These are phyloP conservation scores for Drosophila diplacantha DNA, from an alignment of 2,888 invertebrate species.

Conservation along the genomic window DNA sequence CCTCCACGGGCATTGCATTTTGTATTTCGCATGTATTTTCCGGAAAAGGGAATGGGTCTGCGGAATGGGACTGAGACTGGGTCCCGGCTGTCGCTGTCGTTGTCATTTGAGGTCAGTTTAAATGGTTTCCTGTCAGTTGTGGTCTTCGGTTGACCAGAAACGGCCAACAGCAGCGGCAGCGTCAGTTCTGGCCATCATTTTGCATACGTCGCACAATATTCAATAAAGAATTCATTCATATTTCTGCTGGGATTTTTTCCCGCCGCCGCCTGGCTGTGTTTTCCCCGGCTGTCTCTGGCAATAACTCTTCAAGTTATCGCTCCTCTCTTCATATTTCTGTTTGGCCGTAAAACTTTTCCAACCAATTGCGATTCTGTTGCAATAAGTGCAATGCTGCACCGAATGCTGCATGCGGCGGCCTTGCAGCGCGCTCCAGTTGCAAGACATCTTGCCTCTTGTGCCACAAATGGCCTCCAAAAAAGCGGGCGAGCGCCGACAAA, in stretches of 20 bases:
- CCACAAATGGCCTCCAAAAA: constrained; percentile 52
- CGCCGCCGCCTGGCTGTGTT: not conserved
- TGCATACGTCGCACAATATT: constrained; percentile 60
- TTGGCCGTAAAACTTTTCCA: constrained; percentile 28
- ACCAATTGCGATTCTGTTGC: constrained; percentile 40
- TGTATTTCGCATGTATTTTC: constrained; percentile 28
- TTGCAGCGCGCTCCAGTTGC: constrained; percentile 60
- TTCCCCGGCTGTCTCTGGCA: constrained; percentile 30
- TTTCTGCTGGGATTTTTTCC: constrained; percentile 34
- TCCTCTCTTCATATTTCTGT: constrained; percentile 16
- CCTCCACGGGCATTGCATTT: constrained; percentile 19
- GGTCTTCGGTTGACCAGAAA: constrained; percentile 66
- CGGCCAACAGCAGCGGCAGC: constrained; percentile 24
- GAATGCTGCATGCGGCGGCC: constrained; percentile 34
- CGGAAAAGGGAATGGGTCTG: constrained; percentile 23
- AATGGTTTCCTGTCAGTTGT: constrained; percentile 73
- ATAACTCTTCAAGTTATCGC: constrained; percentile 39
- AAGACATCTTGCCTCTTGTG: constrained; percentile 47
- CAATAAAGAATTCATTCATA: constrained; percentile 69
- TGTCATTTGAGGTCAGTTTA: constrained; percentile 73
- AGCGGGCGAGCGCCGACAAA: not conserved
- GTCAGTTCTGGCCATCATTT: constrained; percentile 38
- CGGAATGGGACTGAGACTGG: constrained; percentile 8
- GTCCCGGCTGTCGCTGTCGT: constrained; percentile 55
- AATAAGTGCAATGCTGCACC: constrained; percentile 41